Percentiles rank a stretch among this genome's conserved stretches.
phyloP scores from a whole-genome alignment of 2,888 invertebrate species.

The Hoplodrina ambigua region DNA sequence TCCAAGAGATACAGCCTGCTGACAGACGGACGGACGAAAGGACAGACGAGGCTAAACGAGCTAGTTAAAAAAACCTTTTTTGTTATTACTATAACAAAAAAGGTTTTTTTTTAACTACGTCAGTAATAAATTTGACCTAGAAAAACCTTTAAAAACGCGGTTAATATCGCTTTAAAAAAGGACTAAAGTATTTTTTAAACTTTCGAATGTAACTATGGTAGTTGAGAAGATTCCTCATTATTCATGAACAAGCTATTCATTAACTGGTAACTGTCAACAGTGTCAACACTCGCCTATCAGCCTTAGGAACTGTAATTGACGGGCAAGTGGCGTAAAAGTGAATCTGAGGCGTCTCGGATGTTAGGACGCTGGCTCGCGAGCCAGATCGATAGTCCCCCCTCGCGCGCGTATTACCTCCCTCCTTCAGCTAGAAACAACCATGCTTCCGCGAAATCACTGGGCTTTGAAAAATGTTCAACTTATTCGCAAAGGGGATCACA shows the following conservation, averaged over 20 bases:
- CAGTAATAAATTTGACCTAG: too few species aligned
- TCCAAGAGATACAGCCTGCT: too few species aligned
- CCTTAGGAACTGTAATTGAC: constrained; percentile 74
- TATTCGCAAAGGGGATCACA: constrained; percentile 47
- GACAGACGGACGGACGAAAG: too few species aligned
- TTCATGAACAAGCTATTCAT: constrained; percentile 46
- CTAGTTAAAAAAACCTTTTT: too few species aligned
- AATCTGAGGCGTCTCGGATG: constrained; percentile 72
- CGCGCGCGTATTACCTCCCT: constrained; percentile 54
- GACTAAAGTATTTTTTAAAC: constrained; percentile 1
- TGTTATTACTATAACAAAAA: too few species aligned
- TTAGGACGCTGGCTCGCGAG: constrained; percentile 69
- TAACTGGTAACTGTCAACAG: constrained; percentile 58
- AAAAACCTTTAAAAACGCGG: too few species aligned
- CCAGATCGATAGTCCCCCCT: constrained; percentile 73
- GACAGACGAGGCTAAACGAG: too few species aligned
- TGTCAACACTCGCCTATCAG: constrained; percentile 69
- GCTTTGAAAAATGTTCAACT: constrained; percentile 51
- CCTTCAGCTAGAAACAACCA: constrained; percentile 52
- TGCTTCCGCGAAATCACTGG: constrained; percentile 58
- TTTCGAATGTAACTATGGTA: background rate
- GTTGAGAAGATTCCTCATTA: background rate
- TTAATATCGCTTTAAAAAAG: background rate
- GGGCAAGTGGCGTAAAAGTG: constrained; percentile 80
- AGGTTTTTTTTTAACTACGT: background rate